Evolutionary conservation across 2,113 vertebrate species (phyloP).

Genomic region (Thunnus maccoyii): DNA sequence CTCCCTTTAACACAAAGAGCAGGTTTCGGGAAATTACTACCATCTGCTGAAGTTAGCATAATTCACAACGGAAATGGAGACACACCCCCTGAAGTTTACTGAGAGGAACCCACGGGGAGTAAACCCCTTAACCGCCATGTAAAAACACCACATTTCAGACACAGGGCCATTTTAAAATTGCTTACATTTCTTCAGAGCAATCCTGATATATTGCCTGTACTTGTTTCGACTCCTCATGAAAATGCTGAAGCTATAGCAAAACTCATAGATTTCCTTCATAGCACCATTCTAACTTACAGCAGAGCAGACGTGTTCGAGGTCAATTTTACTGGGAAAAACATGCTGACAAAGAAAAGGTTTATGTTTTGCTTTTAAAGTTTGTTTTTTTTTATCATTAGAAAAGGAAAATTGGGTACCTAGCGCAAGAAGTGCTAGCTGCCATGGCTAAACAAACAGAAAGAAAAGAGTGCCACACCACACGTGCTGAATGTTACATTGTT

Average conservation of each 20-base stretch:
- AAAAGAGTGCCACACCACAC: neutral
- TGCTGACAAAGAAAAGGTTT: neutral
- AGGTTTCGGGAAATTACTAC: conserved; percentile 58
- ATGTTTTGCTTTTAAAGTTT: neutral
- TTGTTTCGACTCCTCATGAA: neutral
- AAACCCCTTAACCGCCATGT: conserved; percentile 42
- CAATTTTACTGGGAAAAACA: neutral
- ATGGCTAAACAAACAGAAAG: neutral
- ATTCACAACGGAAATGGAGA: conserved; percentile 63
- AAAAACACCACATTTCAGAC: conserved; percentile 50
- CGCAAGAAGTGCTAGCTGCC: neutral
- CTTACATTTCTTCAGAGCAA: conserved; percentile 15
- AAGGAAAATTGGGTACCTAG: too few species aligned
- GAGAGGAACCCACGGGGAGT: conserved; percentile 47
- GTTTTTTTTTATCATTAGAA: neutral
- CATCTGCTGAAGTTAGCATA: conserved; percentile 62
- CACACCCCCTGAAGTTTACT: conserved; percentile 63
- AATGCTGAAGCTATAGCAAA: neutral
- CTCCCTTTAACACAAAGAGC: conserved; percentile 35
- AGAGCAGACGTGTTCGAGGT: neutral
- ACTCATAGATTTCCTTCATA: neutral
- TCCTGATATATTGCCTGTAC: neutral
- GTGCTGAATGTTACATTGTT: neutral
- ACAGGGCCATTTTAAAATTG: conserved; percentile 28
- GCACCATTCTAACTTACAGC: too few species aligned